Conservation (phyloP, 1,140 invertebrate species). For the Paramacrobiotus metropolitanus region DNA sequence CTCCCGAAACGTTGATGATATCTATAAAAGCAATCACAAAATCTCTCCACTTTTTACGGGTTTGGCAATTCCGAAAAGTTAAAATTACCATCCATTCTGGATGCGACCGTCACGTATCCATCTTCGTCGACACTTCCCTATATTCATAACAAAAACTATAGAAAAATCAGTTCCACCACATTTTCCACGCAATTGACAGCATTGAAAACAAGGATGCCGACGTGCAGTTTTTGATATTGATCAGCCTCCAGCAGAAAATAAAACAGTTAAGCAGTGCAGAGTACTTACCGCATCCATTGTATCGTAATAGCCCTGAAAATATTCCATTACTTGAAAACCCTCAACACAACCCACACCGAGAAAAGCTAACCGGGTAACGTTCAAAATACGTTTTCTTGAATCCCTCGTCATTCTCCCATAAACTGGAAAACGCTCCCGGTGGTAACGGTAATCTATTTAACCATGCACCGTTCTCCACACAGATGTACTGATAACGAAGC, state of each 20-base stretch:
- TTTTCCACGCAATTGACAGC: no score
- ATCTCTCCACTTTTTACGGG: neutral
- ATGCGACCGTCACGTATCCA: constrained; percentile 63
- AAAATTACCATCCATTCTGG: constrained; percentile 44
- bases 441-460: constrained; percentile 42
- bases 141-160: no score
- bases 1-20: constrained; percentile 84
- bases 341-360: neutral
- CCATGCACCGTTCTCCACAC: constrained; percentile 7
- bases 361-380: constrained; percentile 41
- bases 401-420: constrained; percentile 54
- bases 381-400: constrained; percentile 57
- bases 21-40: constrained; percentile 19
- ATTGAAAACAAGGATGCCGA: no score
- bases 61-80: neutral
- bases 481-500: no score
- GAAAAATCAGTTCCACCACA: no score
- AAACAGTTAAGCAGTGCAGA: no score
- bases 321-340: no score
- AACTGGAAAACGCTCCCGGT: constrained; percentile 54
- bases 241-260: no score
- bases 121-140: constrained; percentile 57
- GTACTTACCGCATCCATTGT: constrained; percentile 86
- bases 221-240: no score
- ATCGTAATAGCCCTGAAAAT: constrained; percentile 59